A percentile compares a stretch with the other conserved stretches of the same genome.
These are phyloP conservation scores for Neotoxoptera formosana DNA, from an alignment of 1,140 invertebrate genomes.

Conservation along the genomic window DNA sequence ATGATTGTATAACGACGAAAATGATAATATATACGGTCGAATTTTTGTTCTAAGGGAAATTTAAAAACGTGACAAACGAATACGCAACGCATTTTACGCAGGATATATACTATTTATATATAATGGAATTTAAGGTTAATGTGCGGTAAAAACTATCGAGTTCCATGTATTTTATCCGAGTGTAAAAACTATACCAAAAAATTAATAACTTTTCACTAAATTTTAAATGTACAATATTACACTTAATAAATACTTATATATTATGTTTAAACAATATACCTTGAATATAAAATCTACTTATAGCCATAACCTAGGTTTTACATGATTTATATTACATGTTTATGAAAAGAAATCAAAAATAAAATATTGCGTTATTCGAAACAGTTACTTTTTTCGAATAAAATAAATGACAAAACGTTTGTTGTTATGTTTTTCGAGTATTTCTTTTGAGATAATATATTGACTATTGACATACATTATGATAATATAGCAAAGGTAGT, in stretches of 20 bases:
- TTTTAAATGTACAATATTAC: background rate
- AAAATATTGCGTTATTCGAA: background rate
- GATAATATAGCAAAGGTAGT: background rate
- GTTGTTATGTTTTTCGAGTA: constrained; percentile 3
- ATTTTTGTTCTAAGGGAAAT: background rate
- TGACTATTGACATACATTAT: background rate
- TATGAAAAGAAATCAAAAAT: background rate
- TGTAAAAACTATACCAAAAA: background rate
- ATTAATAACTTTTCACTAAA: background rate
- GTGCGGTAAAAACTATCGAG: background rate
- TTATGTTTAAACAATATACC: background rate
- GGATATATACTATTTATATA: background rate
- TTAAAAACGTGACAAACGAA: background rate
- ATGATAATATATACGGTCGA: background rate
- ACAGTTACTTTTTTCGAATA: background rate
- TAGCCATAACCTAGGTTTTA: too few species aligned
- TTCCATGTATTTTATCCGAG: background rate
- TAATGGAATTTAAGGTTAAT: background rate
- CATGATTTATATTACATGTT: background rate
- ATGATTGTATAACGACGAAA: background rate
- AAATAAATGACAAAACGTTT: constrained; percentile 5
- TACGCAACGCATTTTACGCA: background rate
- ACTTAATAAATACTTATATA: background rate
- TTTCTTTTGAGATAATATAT: background rate
- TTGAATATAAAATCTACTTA: too few species aligned